These are phyloP conservation scores for Pimpla rufipes DNA, from an alignment of 2,888 invertebrate genomes.

Conservation along the genomic window DNA sequence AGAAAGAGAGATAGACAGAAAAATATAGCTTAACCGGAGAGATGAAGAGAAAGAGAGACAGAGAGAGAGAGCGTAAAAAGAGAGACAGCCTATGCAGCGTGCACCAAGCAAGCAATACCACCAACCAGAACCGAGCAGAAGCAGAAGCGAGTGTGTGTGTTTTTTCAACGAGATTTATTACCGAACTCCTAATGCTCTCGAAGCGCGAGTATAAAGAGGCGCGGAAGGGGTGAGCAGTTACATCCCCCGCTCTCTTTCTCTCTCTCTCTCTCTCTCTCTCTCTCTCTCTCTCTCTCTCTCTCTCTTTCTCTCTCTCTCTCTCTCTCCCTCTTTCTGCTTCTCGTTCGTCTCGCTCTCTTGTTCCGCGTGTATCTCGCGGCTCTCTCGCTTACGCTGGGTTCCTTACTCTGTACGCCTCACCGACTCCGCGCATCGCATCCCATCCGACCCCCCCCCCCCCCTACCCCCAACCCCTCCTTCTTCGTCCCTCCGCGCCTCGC, in stretches of 20 bases:
- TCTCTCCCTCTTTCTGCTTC: slow-evolving; percentile 38
- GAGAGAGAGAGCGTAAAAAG: neutral
- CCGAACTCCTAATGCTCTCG: slow-evolving; percentile 82
- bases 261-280: slow-evolving; percentile 35
- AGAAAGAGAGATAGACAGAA: neutral
- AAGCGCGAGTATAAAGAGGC: slow-evolving; percentile 74
- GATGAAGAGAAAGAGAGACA: neutral
- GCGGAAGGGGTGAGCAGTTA: slow-evolving; percentile 55
- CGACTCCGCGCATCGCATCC: slow-evolving; percentile 32
- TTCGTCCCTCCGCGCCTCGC: no score
- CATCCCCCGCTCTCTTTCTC: slow-evolving; percentile 43
- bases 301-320: slow-evolving; percentile 57
- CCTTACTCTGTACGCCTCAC: slow-evolving; percentile 16
- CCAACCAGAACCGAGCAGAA: slow-evolving; percentile 53
- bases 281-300: slow-evolving; percentile 41
- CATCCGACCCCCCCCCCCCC: slow-evolving; percentile 2
- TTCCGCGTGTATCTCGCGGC: neutral
- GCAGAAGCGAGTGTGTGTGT: slow-evolving; percentile 54
- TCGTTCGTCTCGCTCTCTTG: neutral
- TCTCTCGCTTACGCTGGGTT: slow-evolving; percentile 8
- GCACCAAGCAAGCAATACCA: slow-evolving; percentile 41
- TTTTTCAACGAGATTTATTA: slow-evolving; percentile 85
- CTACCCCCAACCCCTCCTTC: neutral
- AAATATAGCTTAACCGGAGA: neutral
- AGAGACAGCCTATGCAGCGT: slow-evolving; percentile 49